These are phyloP conservation scores for Leucophenga varia DNA, from an alignment of 1,140 invertebrate genomes.

Conservation along the genomic window DNA sequence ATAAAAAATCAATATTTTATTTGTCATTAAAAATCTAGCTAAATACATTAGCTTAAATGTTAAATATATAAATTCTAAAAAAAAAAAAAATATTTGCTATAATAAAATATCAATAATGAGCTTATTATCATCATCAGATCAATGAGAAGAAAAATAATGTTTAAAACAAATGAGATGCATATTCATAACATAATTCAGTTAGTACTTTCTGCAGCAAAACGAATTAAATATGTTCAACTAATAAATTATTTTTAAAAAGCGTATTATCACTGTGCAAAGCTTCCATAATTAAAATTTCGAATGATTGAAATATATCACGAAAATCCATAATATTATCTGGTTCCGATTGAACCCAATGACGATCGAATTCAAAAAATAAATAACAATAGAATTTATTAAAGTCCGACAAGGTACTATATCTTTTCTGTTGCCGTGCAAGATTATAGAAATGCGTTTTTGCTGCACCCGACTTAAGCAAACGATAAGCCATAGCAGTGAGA, in stretches of 20 bases:
- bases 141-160: too few relatives aligned
- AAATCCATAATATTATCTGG: constrained; percentile 95
- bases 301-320: constrained; percentile 79
- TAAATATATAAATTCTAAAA: too few relatives aligned
- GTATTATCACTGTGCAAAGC: constrained; percentile 42
- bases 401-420: constrained; percentile 68
- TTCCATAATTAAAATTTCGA: constrained; percentile 62
- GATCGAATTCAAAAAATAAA: constrained; percentile 91
- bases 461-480: constrained; percentile 75
- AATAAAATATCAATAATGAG: too few relatives aligned
- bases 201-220: too few relatives aligned
- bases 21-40: too few relatives aligned
- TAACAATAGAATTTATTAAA: constrained; percentile 96
- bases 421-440: constrained; percentile 60
- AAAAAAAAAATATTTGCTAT: too few relatives aligned
- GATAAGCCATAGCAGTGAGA: constrained; percentile 86
- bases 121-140: too few relatives aligned
- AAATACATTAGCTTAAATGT: too few relatives aligned
- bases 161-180: too few relatives aligned
- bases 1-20: too few relatives aligned
- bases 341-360: constrained; percentile 88
- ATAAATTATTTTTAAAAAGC: constrained; percentile 48
- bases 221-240: constrained; percentile 48
- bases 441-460: constrained; percentile 95
- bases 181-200: too few relatives aligned